Evolutionary conservation across 2,113 vertebrate species (phyloP).

Genomic region (Odontophorus gujanensis): DNA sequence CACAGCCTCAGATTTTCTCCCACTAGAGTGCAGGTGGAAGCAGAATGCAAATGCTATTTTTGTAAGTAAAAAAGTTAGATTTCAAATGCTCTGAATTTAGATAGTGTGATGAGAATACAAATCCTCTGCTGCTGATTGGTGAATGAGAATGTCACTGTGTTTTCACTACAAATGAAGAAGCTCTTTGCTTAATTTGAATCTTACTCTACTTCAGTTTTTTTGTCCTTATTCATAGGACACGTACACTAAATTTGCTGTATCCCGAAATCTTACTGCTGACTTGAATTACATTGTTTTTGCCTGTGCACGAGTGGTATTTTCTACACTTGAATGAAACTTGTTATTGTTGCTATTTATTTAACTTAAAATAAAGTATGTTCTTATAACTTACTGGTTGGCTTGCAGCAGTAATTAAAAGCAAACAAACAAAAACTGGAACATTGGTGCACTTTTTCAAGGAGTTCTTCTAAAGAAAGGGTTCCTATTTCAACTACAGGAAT

Average conservation of each 20-base stretch:
- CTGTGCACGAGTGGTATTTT: conserved; percentile 51
- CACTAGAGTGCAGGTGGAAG: neutral
- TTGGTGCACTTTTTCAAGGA: neutral
- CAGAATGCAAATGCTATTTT: conserved; percentile 5
- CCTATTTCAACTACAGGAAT: neutral
- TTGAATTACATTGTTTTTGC: conserved; percentile 38
- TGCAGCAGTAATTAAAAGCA: conserved; percentile 20
- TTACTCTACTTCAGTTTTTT: conserved; percentile 2
- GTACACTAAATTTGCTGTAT: neutral
- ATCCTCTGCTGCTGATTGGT: neutral
- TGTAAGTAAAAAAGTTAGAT: neutral
- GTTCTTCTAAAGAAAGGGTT: neutral
- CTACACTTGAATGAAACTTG: conserved; percentile 47
- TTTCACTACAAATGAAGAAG: neutral
- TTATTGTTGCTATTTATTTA: conserved; percentile 58
- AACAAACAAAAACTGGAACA: neutral
- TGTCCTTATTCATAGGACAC: conserved; percentile 29
- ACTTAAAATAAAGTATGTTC: conserved; percentile 65
- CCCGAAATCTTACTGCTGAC: conserved; percentile 18
- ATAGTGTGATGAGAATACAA: neutral
- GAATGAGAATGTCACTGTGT: neutral
- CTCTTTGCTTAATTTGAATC: conserved; percentile 3
- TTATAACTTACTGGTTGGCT: conserved; percentile 19
- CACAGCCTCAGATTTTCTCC: neutral
- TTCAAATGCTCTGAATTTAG: neutral